A percentile compares a stretch with the other conserved stretches of the same genome.
These are phyloP conservation scores for Philantomba maxwellii DNA, from an alignment of 2,113 vertebrate species.

Conservation along the genomic window DNA sequence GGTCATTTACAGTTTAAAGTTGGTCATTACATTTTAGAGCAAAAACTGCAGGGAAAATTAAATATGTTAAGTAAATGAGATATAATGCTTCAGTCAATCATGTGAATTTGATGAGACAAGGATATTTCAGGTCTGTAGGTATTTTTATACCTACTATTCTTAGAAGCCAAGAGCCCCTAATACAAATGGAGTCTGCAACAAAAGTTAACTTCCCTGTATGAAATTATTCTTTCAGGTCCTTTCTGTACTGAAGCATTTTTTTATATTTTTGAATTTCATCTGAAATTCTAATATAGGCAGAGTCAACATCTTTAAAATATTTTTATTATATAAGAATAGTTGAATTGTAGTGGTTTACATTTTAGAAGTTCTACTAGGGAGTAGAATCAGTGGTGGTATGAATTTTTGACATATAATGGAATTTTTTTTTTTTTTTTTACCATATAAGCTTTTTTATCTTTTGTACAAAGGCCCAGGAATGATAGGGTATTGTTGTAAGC, in stretches of 20 bases:
- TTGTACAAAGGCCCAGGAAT: not conserved
- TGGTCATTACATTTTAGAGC: slow-evolving; percentile 43
- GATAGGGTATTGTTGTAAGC: not conserved
- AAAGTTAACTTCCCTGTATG: not conserved
- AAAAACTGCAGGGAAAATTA: slow-evolving; percentile 36
- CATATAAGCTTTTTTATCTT: not conserved
- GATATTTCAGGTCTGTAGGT: not conserved
- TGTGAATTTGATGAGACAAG: slow-evolving; percentile 3
- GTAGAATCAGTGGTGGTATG: not conserved
- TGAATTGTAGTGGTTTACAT: not conserved
- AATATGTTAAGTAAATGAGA: slow-evolving; percentile 42
- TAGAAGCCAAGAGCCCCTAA: not conserved
- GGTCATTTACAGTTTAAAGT: slow-evolving; percentile 24
- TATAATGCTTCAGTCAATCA: slow-evolving; percentile 31
- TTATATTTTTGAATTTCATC: not conserved
- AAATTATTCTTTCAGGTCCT: not conserved
- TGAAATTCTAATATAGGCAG: not conserved
- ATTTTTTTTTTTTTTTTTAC: not conserved
- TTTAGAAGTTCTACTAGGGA: not conserved
- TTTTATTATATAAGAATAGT: not conserved
- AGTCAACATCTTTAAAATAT: not conserved
- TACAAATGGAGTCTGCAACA: not conserved
- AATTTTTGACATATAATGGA: not conserved
- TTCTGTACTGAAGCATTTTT: not conserved
- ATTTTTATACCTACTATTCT: not conserved